Conservation (phyloP, 2,888 invertebrate species). For the Tipula unca region DNA sequence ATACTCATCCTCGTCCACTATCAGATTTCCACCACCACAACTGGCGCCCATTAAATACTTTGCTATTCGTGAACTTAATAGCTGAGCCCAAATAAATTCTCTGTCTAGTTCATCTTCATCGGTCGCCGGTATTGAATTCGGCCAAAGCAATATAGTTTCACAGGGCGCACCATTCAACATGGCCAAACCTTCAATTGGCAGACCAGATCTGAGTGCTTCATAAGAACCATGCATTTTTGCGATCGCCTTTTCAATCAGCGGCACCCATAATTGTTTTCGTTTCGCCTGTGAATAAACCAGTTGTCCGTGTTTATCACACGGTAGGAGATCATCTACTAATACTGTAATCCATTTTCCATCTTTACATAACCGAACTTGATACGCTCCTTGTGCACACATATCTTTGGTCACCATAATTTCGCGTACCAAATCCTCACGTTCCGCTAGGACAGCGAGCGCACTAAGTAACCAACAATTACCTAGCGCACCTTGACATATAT, state of each 20-base stretch:
- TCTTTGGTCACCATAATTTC: constrained; percentile 79
- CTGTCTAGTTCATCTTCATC: constrained; percentile 79
- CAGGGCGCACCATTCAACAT: constrained; percentile 95
- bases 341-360: constrained; percentile 96
- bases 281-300: constrained; percentile 91
- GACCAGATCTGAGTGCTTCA: constrained; percentile 89
- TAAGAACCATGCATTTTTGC: constrained; percentile 98
- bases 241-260: constrained; percentile 95
- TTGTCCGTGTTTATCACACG: constrained; percentile 86
- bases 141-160: constrained; percentile 88
- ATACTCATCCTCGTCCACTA: constrained; percentile 88
- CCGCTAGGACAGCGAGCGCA: constrained; percentile 92
- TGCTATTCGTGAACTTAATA: constrained; percentile 79
- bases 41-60: constrained; percentile 97
- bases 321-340: constrained; percentile 90
- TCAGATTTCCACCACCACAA: constrained; percentile 70
- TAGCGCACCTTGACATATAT: constrained; percentile 88
- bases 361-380: constrained; percentile 88
- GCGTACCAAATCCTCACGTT: constrained; percentile 87
- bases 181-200: constrained; percentile 90
- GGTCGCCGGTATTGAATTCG: constrained; percentile 57
- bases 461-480: constrained; percentile 98
- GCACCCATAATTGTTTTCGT: constrained; percentile 95
- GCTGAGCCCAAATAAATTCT: constrained; percentile 93
- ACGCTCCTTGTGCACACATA: constrained; percentile 73